Base-by-base conservation (phyloP, 53 echinoderm and acorn worm species). In the Paelopatides confundens region DNA sequence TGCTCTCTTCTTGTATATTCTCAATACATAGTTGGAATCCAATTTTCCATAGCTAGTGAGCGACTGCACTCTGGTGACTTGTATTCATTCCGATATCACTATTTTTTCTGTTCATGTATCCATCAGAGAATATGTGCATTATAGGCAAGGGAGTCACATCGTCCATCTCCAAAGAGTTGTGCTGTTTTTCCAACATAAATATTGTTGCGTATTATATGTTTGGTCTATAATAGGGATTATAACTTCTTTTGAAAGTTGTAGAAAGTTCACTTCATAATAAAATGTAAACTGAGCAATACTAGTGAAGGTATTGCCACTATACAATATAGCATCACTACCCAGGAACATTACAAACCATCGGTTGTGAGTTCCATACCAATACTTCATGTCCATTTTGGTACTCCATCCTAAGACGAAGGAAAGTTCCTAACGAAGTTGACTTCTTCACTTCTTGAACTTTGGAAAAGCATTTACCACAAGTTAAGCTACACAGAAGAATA, bases 121-220 rank as follows among this genome's bases (percentile, higher is more conserved):
- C 87, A 87, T 87, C 87, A 87, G 69, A 4, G 87, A 76, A 29
- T 76, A 87, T 23, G 87, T 76, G 77, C 87, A 33, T 13, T 62
- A 24, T 35, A 62, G 12, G 74, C 87, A 0, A 76, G 87, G 0
- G 76, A n/a, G n/a, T n/a, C n/a, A n/a, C n/a, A n/a, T n/a, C n/a
- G n/a, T n/a, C n/a, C n/a, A n/a, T n/a, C n/a, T 26, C 87, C 87
- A 37, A 17, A 54, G 6, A 87, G 50, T 26, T 35, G 62, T 35
- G 58, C 58, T 2, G 40, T 13, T 5, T 31, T 8, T 8, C 32
- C 71, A 4, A 13, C 5, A 8, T 7, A 8, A 4, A 4, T 62
- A 3, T n/a, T 36, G 31, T n/a, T 82, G 82, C 0, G 13, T 27
- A 2, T 27, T 5, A 47, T 69, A 86, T 0, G 1, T 4, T 5